phyloP scores from a whole-genome alignment of 2,113 vertebrate species.

The Oreocharis arfaki region DNA sequence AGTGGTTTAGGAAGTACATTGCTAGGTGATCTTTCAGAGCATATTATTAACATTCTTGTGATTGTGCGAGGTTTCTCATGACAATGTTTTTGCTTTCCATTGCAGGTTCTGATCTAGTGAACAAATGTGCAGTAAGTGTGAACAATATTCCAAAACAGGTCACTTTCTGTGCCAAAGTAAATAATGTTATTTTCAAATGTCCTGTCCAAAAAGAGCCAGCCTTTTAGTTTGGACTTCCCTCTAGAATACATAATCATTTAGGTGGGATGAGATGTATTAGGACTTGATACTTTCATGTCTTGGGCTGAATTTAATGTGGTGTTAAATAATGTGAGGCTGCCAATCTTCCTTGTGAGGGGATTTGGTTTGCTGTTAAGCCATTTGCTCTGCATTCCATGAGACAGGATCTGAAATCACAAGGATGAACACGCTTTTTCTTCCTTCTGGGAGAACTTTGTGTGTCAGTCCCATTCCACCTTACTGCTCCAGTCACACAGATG shows the following conservation, averaged over 20 bases:
- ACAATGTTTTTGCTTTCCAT: neutral
- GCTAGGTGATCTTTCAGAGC: neutral
- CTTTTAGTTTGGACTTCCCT: neutral
- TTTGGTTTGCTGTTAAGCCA: neutral
- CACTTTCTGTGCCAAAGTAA: neutral
- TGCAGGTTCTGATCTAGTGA: constrained; percentile 15
- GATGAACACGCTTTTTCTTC: neutral
- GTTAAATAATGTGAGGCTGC: neutral
- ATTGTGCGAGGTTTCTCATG: neutral
- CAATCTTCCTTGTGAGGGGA: neutral
- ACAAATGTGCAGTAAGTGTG: constrained; percentile 35
- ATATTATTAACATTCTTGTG: neutral
- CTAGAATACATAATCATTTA: rapidly evolving
- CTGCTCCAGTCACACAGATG: neutral
- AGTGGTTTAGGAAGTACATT: neutral
- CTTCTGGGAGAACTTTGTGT: neutral
- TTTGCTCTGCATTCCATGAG: neutral
- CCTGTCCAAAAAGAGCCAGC: neutral
- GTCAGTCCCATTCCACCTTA: neutral
- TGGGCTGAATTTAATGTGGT: neutral
- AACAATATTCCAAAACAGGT: neutral
- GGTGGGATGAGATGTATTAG: neutral
- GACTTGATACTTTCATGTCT: neutral
- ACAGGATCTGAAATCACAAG: neutral
- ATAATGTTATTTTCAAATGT: neutral